Evolutionary conservation across 23 tunicate genomes (phyloP), one percentile per base, ranked within the genome.

Genomic region (Trididemnum miniatum): DNA sequence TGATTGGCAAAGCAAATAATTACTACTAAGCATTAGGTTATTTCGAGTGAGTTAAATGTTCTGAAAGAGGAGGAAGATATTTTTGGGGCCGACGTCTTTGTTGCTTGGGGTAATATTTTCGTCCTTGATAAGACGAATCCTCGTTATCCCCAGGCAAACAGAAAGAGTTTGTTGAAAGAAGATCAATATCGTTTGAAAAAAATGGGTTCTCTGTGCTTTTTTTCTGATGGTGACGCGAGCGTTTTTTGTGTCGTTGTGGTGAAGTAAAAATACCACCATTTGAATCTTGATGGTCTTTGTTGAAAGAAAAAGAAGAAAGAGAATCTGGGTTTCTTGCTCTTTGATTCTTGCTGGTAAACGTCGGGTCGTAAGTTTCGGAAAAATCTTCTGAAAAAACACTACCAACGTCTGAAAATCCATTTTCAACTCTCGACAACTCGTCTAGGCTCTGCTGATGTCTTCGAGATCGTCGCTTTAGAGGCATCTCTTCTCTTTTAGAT

Each of bases 161-260:
- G n/a, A 62, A 62, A 31, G 38, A 31, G 18, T 67, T 67, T 31
- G 75, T 31, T 30, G 7, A 5, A 31, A 31, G 18, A 32, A 67
- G 25, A n/a, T 33, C 75, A 9, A 31, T 22, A 3, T 33, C 38
- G n/a, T 32, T 67, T 5, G 75, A 67, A 67, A 67, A 67, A 3
- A 32, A 12, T 30, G 38, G 25, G n/a, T 33, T 67, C 4, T 31
- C 38, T 67, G 31, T 38, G 9, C 26, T 1, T 60, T 78, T 32
- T 28, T 0, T 31, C 26, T 32, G 83, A 0, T 63, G 83, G 1
- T 38, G 83, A 18, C 83, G 71, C 31, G 71, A 78, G 22, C 83
- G 83, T 36, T 78, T 78, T 59, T 78, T 78, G 71, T 78, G 83
- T 0, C 83, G 71, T 57, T 78, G 65, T 23, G 83, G 83, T 33